phyloP scores from a whole-genome alignment of 2,888 invertebrate species.

The Hartigia nigra region DNA sequence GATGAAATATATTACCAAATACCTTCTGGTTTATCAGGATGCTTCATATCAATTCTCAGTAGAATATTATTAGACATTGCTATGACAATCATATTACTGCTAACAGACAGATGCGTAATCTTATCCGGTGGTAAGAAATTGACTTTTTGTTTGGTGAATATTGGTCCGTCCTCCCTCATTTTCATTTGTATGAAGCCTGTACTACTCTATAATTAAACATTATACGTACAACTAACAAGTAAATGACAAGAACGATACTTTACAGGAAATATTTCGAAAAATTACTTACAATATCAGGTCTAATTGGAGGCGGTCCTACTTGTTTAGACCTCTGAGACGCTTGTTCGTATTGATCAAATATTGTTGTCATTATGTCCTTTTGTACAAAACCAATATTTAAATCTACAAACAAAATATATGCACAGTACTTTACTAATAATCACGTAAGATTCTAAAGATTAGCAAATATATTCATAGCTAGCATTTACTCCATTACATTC shows the following conservation, averaged over 20 bases:
- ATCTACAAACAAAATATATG: neutral
- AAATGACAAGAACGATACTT: conserved; percentile 6
- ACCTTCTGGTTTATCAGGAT: conserved; percentile 85
- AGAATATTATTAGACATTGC: conserved; percentile 86
- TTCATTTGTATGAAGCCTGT: conserved; percentile 71
- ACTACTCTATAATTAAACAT: conserved; percentile 58
- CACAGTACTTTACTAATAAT: neutral
- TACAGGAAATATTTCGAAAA: conserved; percentile 1
- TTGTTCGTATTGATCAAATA: conserved; percentile 87
- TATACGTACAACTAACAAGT: conserved; percentile 13
- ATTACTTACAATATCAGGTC: conserved; percentile 67
- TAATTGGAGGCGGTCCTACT: conserved; percentile 57
- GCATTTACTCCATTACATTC: neutral
- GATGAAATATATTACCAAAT: conserved; percentile 24
- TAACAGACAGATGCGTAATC: conserved; percentile 83
- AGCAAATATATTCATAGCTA: neutral
- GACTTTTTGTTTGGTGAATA: conserved; percentile 88
- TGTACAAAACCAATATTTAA: neutral
- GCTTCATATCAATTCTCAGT: conserved; percentile 83
- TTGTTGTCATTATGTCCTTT: conserved; percentile 76
- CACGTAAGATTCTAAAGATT: neutral
- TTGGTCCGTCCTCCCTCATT: conserved; percentile 81
- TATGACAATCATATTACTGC: conserved; percentile 85
- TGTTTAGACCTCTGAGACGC: conserved; percentile 72
- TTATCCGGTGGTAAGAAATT: conserved; percentile 82